Evolutionary conservation across 2,113 vertebrate genomes (phyloP), one percentile per base, ranked within the genome.

Genomic region (Albula goreensis): DNA sequence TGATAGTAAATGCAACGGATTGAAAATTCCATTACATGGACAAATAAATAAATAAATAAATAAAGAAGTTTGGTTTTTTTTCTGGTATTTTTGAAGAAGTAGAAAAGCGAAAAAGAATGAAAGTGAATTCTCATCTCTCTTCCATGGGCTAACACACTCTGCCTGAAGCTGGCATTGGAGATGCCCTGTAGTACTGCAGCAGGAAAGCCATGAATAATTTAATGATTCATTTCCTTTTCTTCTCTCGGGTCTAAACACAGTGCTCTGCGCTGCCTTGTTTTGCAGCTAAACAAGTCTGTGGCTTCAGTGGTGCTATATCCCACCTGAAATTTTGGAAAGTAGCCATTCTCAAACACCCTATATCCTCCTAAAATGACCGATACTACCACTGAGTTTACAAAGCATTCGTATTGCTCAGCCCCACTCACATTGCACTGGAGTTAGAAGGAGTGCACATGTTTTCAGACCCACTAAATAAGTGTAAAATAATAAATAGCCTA

Each of bases 171-270:
- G 77, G 82, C 78, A 56, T 70, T 17, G n/a, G 22, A 31, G 63
- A 50, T 89, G 31, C 85, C 81, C 90, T 86, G 53, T 70, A 82
- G 74, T 70, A 84, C 66, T 77, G 87, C 78, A 48, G 86, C 83
- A 85, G 86, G 84, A 85, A 57, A 86, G 80, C 11, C 66, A 82
- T 91, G 83, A 90, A 92, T 90, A 88, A 91, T 91, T 90, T 87
- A 90, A 48, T 50, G 83, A 87, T 84, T 84, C 2, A 87, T 91
- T 91, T 89, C 86, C 88, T 88, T 92, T 92, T 91, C 85, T 93
- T 93, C 88, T 89, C 77, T 81, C 17, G 82, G 82, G 85, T 90
- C 83, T 89, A 85, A 91, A 87, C 81, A 83, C 80, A 81, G 85
- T 77, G 79, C 86, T 87, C 86, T 86, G 85, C 85, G 83, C 86